A percentile compares a stretch with the other conserved stretches of the same genome.
Conservation (phyloP, 2,797 vertebrate species). For the Aulostomus chinensis region DNA sequence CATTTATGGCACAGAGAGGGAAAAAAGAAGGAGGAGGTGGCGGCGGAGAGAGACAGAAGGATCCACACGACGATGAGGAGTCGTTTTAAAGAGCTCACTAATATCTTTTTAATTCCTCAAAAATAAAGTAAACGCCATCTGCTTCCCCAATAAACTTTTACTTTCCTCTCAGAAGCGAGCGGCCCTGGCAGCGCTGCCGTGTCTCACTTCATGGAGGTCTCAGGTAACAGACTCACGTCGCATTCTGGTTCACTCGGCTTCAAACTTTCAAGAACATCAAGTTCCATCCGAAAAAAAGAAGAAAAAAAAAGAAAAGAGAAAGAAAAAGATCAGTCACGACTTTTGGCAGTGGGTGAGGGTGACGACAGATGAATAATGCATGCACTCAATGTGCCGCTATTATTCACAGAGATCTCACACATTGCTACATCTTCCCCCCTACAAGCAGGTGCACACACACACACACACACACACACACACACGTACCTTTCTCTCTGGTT, state of each 20-base stretch:
- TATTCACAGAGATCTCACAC: constrained; percentile 57
- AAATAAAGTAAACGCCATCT: too few relatives aligned
- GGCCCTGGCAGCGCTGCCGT: too few relatives aligned
- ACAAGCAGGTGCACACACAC: not conserved
- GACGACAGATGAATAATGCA: constrained; percentile 72
- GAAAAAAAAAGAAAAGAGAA: too few relatives aligned
- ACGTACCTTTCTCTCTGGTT: constrained; percentile 6
- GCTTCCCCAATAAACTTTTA: too few relatives aligned
- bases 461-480: not conserved
- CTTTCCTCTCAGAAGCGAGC: too few relatives aligned
- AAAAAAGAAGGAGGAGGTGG: not conserved
- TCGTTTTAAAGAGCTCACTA: too few relatives aligned
- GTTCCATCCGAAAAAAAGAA: constrained; percentile 15
- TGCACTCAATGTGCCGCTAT: constrained; percentile 52
- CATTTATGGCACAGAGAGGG: constrained; percentile 47
- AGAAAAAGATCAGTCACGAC: constrained; percentile 55
- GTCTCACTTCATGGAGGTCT: too few relatives aligned
- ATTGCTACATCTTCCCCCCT: not conserved
- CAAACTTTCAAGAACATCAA: constrained; percentile 40
- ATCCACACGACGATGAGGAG: not conserved
- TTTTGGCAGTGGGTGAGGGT: constrained; percentile 56
- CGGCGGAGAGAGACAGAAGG: not conserved
- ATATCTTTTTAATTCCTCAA: too few relatives aligned
- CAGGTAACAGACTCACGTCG: constrained; percentile 19
- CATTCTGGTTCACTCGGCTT: constrained; percentile 53